Evolutionary conservation across 1,140 invertebrate species (phyloP).

Genomic region (Babylonia areolata): DNA sequence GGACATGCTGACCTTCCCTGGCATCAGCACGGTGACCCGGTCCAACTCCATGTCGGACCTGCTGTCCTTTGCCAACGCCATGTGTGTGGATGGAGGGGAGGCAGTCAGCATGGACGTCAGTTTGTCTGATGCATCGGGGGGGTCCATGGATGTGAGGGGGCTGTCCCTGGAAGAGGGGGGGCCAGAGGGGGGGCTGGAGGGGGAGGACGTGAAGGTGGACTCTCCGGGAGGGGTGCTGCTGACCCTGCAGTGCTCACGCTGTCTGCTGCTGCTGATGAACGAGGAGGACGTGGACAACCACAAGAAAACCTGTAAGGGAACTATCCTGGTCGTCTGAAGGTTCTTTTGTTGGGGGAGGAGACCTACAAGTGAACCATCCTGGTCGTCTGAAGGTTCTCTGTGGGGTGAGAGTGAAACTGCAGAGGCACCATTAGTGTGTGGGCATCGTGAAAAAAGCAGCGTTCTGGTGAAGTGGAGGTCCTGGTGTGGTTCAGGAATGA

Average conservation of each 20-base stretch:
- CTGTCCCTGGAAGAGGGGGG: constrained; percentile 30
- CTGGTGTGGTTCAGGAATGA: too few species aligned
- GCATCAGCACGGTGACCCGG: constrained; percentile 27
- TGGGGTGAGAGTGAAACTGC: too few species aligned
- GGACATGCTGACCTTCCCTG: constrained; percentile 30
- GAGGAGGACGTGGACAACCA: constrained; percentile 25
- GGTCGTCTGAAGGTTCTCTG: constrained; percentile 6
- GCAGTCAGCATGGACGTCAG: constrained; percentile 28
- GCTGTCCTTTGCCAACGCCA: constrained; percentile 29
- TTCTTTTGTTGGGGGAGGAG: too few species aligned
- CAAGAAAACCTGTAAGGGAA: constrained; percentile 14
- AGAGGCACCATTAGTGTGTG: too few species aligned
- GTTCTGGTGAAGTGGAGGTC: too few species aligned
- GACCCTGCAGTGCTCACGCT: constrained; percentile 28
- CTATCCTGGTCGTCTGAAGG: neutral
- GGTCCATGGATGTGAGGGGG: constrained; percentile 20
- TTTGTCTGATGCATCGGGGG: neutral
- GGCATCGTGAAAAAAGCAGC: too few species aligned
- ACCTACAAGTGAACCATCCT: neutral
- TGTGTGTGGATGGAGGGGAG: constrained; percentile 20
- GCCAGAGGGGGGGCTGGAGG: neutral
- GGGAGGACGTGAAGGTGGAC: neutral
- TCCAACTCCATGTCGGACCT: constrained; percentile 38
- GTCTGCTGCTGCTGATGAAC: constrained; percentile 21
- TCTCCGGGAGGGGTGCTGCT: constrained; percentile 17